phyloP scores from a whole-genome alignment of 2,113 vertebrate genomes.

The Saimiri boliviensis region DNA sequence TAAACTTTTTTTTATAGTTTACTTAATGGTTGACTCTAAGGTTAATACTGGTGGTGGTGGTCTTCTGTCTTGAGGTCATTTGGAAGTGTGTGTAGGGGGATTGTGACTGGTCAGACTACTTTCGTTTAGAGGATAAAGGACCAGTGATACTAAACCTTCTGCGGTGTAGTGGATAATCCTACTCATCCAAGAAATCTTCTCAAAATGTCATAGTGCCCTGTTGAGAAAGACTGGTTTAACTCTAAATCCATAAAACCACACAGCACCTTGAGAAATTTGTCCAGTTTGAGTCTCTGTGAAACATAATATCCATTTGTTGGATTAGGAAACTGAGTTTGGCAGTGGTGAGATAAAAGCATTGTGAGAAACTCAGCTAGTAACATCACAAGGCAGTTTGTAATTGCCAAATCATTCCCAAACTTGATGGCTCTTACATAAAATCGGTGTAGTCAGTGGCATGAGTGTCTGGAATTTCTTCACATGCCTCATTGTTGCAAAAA shows the following conservation, averaged over 20 bases:
- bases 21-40: conserved; percentile 24
- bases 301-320: conserved; percentile 1
- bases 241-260: not conserved
- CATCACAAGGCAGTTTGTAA: conserved; percentile 37
- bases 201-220: not conserved
- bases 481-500: conserved; percentile 20
- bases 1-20: conserved; percentile 25
- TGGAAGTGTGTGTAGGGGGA: not conserved
- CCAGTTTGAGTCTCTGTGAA: conserved; percentile 8
- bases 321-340: conserved; percentile 55
- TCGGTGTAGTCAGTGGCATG: not conserved
- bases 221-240: conserved; percentile 43
- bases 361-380: conserved; percentile 36
- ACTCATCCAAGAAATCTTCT: not conserved
- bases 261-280: conserved; percentile 43
- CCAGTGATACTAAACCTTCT: conserved; percentile 14
- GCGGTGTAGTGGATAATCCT: not conserved
- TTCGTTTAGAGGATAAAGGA: not conserved
- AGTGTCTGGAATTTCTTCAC: not conserved
- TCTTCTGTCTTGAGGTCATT: not conserved
- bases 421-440: conserved; percentile 39
- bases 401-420: conserved; percentile 43
- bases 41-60: not conserved
- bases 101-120: not conserved
- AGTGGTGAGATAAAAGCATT: not conserved